phyloP scores from a whole-genome alignment of 1,140 invertebrate species.

The Drosophila bocki region DNA sequence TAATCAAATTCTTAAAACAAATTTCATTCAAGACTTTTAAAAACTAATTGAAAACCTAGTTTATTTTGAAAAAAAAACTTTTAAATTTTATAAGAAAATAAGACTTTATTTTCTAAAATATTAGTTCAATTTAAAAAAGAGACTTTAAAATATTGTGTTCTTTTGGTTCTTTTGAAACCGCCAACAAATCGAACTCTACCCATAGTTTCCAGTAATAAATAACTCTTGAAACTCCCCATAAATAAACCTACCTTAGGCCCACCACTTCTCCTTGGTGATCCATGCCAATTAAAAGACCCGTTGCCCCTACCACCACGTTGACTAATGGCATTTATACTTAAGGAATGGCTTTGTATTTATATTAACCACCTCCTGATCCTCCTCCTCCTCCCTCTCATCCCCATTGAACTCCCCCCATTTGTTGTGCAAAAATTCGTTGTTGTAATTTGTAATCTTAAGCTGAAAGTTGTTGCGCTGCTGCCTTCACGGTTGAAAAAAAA shows the following conservation, averaged over 20 bases:
- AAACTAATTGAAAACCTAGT: not conserved
- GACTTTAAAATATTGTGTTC: not conserved
- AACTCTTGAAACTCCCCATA: not conserved
- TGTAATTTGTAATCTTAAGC: conserved; percentile 70
- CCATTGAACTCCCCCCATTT: not conserved
- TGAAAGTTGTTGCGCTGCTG: conserved; percentile 44
- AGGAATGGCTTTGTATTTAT: conserved; percentile 53
- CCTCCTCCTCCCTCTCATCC: not conserved
- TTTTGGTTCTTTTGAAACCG: not conserved
- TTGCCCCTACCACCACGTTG: conserved; percentile 21
- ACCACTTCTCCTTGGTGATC: not conserved
- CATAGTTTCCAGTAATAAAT: conserved; percentile 1
- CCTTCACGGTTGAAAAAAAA: conserved; percentile 33
- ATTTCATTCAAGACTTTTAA: not conserved
- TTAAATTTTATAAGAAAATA: not conserved
- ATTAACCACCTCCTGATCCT: conserved; percentile 17
- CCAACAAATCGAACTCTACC: not conserved
- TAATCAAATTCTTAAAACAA: no score
- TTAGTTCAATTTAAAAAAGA: no score
- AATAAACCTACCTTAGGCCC: not conserved
- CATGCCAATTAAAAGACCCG: conserved; percentile 6
- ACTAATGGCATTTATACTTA: conserved; percentile 76
- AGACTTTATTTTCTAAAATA: not conserved
- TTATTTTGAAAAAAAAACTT: not conserved
- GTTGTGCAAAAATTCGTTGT: conserved; percentile 57